These are phyloP conservation scores for Montipora foliosa DNA, from an alignment of 64 coral and sea anemone species.

Conservation along the genomic window DNA sequence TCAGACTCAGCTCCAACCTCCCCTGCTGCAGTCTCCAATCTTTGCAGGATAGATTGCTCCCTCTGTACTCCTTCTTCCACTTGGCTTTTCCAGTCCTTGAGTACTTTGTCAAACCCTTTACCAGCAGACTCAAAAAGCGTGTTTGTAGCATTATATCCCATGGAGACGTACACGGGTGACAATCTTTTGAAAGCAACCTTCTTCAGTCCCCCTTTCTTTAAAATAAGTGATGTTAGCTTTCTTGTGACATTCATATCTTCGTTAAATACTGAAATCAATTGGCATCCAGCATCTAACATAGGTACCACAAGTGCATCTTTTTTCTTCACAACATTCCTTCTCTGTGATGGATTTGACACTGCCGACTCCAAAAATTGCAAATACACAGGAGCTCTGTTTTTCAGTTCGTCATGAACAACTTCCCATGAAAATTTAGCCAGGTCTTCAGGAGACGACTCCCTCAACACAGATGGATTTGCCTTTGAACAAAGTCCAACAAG, in stretches of 20 bases:
- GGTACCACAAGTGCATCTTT: neutral
- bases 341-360: slow-evolving; percentile 15
- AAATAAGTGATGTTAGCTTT: slow-evolving; percentile 20
- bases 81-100: no score
- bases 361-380: neutral
- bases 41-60: no score
- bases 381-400: slow-evolving; percentile 23
- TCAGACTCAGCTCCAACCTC: no score
- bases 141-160: slow-evolving; percentile 48
- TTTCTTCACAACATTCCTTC: slow-evolving; percentile 40
- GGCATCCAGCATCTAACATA: slow-evolving; percentile 44
- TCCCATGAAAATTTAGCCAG: slow-evolving; percentile 27
- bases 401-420: slow-evolving; percentile 34
- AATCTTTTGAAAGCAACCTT: slow-evolving; percentile 38
- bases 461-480: slow-evolving; percentile 4
- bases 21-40: no score
- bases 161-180: slow-evolving; percentile 19
- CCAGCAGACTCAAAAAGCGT: slow-evolving; percentile 50
- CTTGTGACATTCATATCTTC: slow-evolving; percentile 4
- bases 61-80: no score
- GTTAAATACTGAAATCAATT: slow-evolving; percentile 59
- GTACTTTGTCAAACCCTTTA: slow-evolving; percentile 23
- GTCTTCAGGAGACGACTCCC: slow-evolving; percentile 16
- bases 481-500: slow-evolving; percentile 23
- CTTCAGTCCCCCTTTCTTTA: slow-evolving; percentile 63